phyloP scores from a whole-genome alignment of 2,888 invertebrate species.

The Onthophagus sagittarius region DNA sequence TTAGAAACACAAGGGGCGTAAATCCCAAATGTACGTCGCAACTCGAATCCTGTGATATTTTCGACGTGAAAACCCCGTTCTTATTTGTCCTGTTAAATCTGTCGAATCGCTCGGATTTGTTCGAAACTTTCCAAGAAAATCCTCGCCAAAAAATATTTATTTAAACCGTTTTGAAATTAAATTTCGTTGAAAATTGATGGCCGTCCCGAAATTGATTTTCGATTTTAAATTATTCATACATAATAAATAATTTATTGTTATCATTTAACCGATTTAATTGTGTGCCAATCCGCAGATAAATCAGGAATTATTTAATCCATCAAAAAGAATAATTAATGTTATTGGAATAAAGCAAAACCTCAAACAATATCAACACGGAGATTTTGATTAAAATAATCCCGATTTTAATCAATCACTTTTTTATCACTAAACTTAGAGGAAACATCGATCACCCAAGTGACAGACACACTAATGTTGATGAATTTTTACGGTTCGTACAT shows the following conservation, averaged over 20 bases:
- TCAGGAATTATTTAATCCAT: background rate
- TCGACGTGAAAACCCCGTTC: background rate
- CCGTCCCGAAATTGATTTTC: background rate
- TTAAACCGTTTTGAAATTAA: background rate
- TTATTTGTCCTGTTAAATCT: background rate
- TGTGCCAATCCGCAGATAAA: background rate
- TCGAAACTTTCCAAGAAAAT: no score
- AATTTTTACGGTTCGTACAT: background rate
- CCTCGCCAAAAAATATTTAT: background rate
- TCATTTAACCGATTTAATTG: background rate
- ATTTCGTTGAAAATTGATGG: background rate
- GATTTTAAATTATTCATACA: background rate
- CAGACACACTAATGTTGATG: background rate
- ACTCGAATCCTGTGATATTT: background rate
- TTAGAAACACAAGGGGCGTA: background rate
- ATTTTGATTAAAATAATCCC: no score
- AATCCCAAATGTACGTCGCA: background rate
- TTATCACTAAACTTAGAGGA: background rate
- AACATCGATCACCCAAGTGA: background rate
- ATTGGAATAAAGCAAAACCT: no score
- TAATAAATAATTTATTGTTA: background rate
- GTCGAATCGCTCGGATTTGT: background rate
- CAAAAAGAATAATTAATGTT: background rate
- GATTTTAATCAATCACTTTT: no score
- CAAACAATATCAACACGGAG: no score